Base-by-base conservation (phyloP, 2,113 vertebrate genomes). In the Bufo gargarizans region DNA sequence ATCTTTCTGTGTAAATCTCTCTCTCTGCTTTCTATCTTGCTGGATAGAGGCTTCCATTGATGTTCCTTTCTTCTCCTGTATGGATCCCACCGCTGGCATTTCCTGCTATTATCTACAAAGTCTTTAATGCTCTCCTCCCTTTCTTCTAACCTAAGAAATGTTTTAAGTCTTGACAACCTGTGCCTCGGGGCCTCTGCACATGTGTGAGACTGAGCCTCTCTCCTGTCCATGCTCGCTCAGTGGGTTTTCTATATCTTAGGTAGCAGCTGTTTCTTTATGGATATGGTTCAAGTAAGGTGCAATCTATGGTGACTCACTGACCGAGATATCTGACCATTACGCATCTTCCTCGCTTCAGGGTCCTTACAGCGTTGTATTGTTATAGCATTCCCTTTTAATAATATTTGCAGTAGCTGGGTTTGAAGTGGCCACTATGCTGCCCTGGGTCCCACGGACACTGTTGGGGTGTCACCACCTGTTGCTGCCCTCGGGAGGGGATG, bases 31-130 rank as follows among this genome's bases (percentile, higher is more conserved):
- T n/a, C 55, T 45, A 33, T 19, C n/a, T 72, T 55, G 49, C 82
- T 71, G 19, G 10, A 22, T 20, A 65, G 16, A 47, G 1, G 17
- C 45, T 53, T 7, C 47, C 83, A 58, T 74, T 85, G 83, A 58
- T 85, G 22, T 49, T 43, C 0, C 49, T 56, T 43, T 82, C 16
- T 82, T 65, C 45, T 82, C 16, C 61, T 53, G 47, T 4, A 20
- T 17, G 50, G 81, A 83, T 20, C 83, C 33, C 50, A 59, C 67
- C 83, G 22, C 53, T 85, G 83, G 77, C 77, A 80, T 80, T 86
- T 78, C 76, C 85, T 86, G 85, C 59, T 43, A 86, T 86, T 86
- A 86, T 86, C 76, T 79, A 86, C 85, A 86, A 79, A 86, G 85
- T 16, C 14, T 86, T 86, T 79, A 77, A 45, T 50, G 45, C 43